Percentiles rank a stretch among this genome's conserved stretches.
These are phyloP conservation scores for Xestobium rufovillosum DNA, from an alignment of 2,888 invertebrate genomes.

Conservation along the genomic window DNA sequence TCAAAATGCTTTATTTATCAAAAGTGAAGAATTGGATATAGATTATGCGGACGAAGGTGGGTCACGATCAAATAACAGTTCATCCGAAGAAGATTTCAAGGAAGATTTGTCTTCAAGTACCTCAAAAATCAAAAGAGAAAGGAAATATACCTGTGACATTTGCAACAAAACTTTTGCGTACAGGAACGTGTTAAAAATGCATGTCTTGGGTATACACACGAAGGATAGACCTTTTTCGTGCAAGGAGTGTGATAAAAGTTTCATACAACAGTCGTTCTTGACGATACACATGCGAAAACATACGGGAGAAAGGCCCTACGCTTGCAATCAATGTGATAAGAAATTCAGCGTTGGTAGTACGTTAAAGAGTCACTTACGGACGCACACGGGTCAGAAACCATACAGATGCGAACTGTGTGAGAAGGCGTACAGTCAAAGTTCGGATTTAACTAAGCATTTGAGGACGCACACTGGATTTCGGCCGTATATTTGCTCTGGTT, in stretches of 20 bases:
- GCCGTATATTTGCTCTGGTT: slow-evolving; percentile 15
- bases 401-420: slow-evolving; percentile 15
- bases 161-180: slow-evolving; percentile 17
- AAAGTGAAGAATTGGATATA: too few species aligned
- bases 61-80: too few species aligned
- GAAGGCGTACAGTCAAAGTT: slow-evolving; percentile 16
- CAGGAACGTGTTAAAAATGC: slow-evolving; percentile 17
- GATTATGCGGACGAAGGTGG: too few species aligned
- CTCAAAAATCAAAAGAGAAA: slow-evolving; percentile 3
- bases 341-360: slow-evolving; percentile 12
- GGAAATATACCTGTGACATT: slow-evolving; percentile 3
- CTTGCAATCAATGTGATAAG: slow-evolving; percentile 17
- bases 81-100: too few species aligned
- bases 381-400: slow-evolving; percentile 16
- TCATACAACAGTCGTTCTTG: slow-evolving; percentile 14
- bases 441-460: slow-evolving; percentile 16
- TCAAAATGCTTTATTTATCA: too few species aligned
- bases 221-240: slow-evolving; percentile 16
- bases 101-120: too few species aligned
- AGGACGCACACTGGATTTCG: slow-evolving; percentile 16
- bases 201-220: slow-evolving; percentile 16
- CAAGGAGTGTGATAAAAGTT: slow-evolving; percentile 18
- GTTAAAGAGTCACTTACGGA: slow-evolving; percentile 18
- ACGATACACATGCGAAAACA: slow-evolving; percentile 19
- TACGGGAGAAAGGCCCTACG: slow-evolving; percentile 17